These are phyloP conservation scores for Athene noctua DNA, from an alignment of 2,113 vertebrate genomes.

Conservation along the genomic window DNA sequence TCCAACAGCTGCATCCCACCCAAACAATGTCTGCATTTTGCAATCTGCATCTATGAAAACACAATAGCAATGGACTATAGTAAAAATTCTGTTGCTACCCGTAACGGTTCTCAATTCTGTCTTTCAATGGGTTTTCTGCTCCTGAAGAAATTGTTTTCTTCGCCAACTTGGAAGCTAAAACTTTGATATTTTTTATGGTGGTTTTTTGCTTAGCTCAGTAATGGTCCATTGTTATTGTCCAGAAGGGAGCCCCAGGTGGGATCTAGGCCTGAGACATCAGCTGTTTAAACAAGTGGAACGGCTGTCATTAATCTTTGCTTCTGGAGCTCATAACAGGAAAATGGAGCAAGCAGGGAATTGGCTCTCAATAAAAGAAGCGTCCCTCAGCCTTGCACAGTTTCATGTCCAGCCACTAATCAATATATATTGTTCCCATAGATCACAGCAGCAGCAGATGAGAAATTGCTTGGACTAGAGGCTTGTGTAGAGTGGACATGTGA, in stretches of 20 bases:
- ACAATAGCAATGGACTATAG: background rate
- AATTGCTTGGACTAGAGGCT: conserved; percentile 39
- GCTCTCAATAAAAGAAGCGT: conserved; percentile 55
- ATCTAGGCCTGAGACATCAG: conserved; percentile 49
- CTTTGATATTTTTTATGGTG: conserved; percentile 7
- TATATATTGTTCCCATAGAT: conserved; percentile 64
- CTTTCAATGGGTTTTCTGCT: background rate
- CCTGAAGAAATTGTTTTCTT: conserved; percentile 14
- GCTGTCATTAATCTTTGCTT: conserved; percentile 63
- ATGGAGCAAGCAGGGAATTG: conserved; percentile 59
- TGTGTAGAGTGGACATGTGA: conserved; percentile 16
- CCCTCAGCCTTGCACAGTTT: conserved; percentile 58
- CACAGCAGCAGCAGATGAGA: conserved; percentile 35
- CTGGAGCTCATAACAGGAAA: conserved; percentile 63
- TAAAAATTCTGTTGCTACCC: background rate
- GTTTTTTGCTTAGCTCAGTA: conserved; percentile 11
- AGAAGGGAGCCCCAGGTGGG: conserved; percentile 56
- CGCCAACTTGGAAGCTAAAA: conserved; percentile 12
- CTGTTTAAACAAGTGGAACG: conserved; percentile 64
- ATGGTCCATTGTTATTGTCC: conserved; percentile 48
- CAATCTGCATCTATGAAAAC: background rate
- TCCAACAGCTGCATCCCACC: background rate
- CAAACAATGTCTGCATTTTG: background rate
- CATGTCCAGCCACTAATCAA: conserved; percentile 65
- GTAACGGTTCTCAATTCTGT: background rate